A percentile compares a stretch with the other conserved stretches of the same genome.
These are phyloP conservation scores for Cebidichthys violaceus DNA, from an alignment of 2,113 vertebrate genomes.

Conservation along the genomic window DNA sequence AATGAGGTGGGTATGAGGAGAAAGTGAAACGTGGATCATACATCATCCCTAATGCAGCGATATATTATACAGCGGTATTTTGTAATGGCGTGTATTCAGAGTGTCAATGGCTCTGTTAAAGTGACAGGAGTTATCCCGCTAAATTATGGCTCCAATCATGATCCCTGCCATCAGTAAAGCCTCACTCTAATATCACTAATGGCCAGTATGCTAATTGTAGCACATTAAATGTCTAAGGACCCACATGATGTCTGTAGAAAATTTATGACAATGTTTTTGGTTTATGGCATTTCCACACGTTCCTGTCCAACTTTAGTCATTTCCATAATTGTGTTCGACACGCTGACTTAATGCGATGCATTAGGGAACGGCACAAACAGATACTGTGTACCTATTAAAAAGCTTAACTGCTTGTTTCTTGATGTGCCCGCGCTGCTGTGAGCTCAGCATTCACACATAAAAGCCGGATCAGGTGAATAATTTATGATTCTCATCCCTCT, in stretches of 20 bases:
- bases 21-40: slow-evolving; percentile 50
- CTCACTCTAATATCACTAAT: slow-evolving; percentile 83
- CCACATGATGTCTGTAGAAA: slow-evolving; percentile 68
- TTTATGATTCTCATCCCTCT: slow-evolving; percentile 67
- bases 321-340: slow-evolving; percentile 79
- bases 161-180: slow-evolving; percentile 78
- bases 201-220: slow-evolving; percentile 79
- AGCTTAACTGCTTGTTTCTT: slow-evolving; percentile 60
- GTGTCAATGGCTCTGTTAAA: slow-evolving; percentile 76
- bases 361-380: slow-evolving; percentile 67
- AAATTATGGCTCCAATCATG: slow-evolving; percentile 75
- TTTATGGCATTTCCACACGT: slow-evolving; percentile 70
- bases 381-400: slow-evolving; percentile 63
- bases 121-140: slow-evolving; percentile 75
- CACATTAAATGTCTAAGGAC: slow-evolving; percentile 76
- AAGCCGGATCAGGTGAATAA: slow-evolving; percentile 74
- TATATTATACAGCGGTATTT: slow-evolving; percentile 68
- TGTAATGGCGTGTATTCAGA: slow-evolving; percentile 74
- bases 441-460: slow-evolving; percentile 68
- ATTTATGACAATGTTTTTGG: slow-evolving; percentile 75
- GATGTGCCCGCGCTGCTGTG: slow-evolving; percentile 49
- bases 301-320: slow-evolving; percentile 74
- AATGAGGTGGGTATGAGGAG: slow-evolving; percentile 34
- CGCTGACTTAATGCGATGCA: slow-evolving; percentile 67
- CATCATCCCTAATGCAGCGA: slow-evolving; percentile 62